Evolutionary conservation across 1,140 invertebrate genomes (phyloP), one percentile per base, ranked within the genome.

Genomic region (Polyergus mexicanus): DNA sequence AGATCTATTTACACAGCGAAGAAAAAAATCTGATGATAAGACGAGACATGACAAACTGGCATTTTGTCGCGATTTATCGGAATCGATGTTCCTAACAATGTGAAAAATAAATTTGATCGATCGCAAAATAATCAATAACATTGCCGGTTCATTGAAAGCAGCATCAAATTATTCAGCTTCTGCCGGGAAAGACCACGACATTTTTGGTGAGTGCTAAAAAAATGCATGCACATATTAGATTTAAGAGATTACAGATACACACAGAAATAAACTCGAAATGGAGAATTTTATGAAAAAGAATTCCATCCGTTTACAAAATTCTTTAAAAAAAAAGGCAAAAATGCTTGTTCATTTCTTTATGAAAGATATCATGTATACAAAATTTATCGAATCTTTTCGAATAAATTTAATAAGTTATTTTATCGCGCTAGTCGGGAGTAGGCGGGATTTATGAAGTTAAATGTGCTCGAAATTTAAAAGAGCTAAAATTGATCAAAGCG

Each of bases 401-500:
- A 28, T 28, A 56, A 22, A 28, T 56, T 2, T 72, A 68, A 72
- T 44, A 58, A 71, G 60, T 81, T 72, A 44, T 22, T 60, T 72
- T 44, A 22, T 41, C 19, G 51, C 16, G 19, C 25, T 28, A 16
- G 22, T 13, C 41, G 47, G 16, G 28, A 58, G 54, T 28, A 72
- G 19, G 51, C 5, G 4, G 58, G 66, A 81, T 81, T 54, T 60
- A 81, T 68, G 54, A 60, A 71, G 66, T n/a, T 72, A 58, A 81
- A 72, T 72, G 47, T 81, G 22, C 28, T 16, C 10, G 65, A 81
- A 71, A 44, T 71, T 35, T 56, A 47, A 81, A 81, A 81, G 62
- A 22, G 35, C 16, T 60, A 58, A 81, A 81, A 72, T 62, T 83
- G 28, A 60, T 83, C 68, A 83, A 83, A 83, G 68, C 41, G 38